phyloP scores from a whole-genome alignment of 2,797 vertebrate genomes.

The Leptodactylus fallax region DNA sequence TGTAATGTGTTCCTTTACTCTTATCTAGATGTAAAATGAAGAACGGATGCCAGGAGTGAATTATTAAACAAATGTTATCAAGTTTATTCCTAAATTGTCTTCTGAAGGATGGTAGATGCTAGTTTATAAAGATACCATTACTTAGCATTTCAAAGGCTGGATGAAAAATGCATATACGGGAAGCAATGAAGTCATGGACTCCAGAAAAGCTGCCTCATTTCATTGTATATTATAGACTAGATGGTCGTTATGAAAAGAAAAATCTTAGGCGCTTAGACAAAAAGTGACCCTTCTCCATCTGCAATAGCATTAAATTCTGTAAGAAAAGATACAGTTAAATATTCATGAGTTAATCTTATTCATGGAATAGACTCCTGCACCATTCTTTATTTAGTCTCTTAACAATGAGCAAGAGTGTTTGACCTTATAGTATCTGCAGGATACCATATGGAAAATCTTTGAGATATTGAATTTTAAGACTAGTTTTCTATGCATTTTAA shows the following conservation, averaged over 20 bases:
- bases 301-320: not conserved
- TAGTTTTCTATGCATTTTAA: not conserved
- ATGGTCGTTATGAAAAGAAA: not conserved
- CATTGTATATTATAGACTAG: not conserved
- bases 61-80: constrained; percentile 18
- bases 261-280: not conserved
- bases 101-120: not conserved
- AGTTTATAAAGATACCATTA: not conserved
- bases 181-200: not conserved
- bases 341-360: constrained; percentile 23
- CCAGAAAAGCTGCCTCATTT: not conserved
- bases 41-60: constrained; percentile 15
- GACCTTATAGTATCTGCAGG: not conserved
- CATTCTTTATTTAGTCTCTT: constrained; percentile 1
- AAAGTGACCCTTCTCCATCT: constrained; percentile 2
- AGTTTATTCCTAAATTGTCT: not conserved
- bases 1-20: constrained; percentile 31
- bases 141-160: not conserved
- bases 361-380: constrained; percentile 25
- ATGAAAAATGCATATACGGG: not conserved
- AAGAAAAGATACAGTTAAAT: constrained; percentile 23
- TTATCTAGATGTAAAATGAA: constrained; percentile 17
- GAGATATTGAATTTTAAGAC: not conserved
- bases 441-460: not conserved
- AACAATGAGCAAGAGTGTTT: not conserved